These are phyloP conservation scores for Latheticus oryzae DNA, from an alignment of 2,888 invertebrate genomes.

Conservation along the genomic window DNA sequence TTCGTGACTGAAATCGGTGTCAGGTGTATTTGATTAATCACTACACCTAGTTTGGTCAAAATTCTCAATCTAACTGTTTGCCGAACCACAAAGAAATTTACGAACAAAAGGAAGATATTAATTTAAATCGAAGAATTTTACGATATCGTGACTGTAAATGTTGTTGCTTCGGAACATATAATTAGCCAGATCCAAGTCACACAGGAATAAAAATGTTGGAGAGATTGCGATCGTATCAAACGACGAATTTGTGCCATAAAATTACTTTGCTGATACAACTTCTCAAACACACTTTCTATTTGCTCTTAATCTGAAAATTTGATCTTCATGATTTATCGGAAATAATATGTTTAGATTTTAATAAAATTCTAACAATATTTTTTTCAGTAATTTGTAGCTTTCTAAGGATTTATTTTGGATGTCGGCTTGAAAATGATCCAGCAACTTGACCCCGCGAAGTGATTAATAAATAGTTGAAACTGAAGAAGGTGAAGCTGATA, in stretches of 20 bases:
- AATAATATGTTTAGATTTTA: no score
- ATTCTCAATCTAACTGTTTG: conserved; percentile 10
- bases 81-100: conserved; percentile 15
- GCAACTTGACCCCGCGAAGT: no score
- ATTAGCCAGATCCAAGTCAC: conserved; percentile 25
- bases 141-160: conserved; percentile 28
- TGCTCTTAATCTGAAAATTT: no score
- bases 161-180: conserved; percentile 12
- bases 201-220: conserved; percentile 12
- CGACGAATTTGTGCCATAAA: conserved; percentile 13
- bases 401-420: no score
- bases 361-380: no score
- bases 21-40: conserved; percentile 32
- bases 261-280: conserved; percentile 5
- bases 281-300: conserved; percentile 25
- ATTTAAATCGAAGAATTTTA: conserved; percentile 30
- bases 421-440: no score
- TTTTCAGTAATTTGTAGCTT: no score
- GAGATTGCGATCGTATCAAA: conserved; percentile 22
- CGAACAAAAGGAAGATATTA: conserved; percentile 29
- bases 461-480: no score
- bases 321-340: no score
- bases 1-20: conserved; percentile 30
- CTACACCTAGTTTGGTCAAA: conserved; percentile 22
- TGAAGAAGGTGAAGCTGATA: no score